Evolutionary conservation across 1,140 invertebrate genomes (phyloP), one percentile per base, ranked within the genome.

Genomic region (Pseudomyrmex pallidus): DNA sequence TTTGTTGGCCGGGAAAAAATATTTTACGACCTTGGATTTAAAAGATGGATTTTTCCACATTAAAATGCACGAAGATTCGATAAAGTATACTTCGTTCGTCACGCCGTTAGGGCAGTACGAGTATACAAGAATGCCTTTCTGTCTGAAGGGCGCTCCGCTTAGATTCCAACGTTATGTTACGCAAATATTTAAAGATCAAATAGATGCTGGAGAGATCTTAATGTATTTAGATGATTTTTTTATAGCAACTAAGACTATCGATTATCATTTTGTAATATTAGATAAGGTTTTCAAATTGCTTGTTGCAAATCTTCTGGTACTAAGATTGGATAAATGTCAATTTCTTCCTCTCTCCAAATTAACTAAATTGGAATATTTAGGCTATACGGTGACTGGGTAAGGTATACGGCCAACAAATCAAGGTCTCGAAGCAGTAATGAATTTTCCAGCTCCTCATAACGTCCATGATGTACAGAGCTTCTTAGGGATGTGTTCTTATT

Each of bases 221-320:
- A 35, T 78, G 9, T 84, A 84, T 63, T 9, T 84, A 7, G 74
- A 84, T 9, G 83, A 78, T 70, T 67, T 84, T 48, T 25, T 84
- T 0, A 67, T 84, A 0, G 74, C 63, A 0, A 78, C 83, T 0
- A 57, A 68, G 10, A 84, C 74, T 2, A 3, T 84, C 13, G 74
- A 84, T 9, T 56, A 84, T 22, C 74, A 84, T 72, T 72, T 84
- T 8, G 0, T 35, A 3, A 25, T 80, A 61, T 80, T 80, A n/a
- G 12, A 63, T 22, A 57, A 77, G 52, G 68, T 82, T 3, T 67
- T 85, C 50, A 9, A 67, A 0, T 7, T 85, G 1, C 22, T 64
- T 0, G 66, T 73, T 0, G 8, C 4, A 0, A 82, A 85, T 61
- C 7, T 15, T 3, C n/a, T 85, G 12, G 35, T 67, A 12, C 17